phyloP scores from a whole-genome alignment of 2,888 invertebrate species.

The Plagiodera versicolora region DNA sequence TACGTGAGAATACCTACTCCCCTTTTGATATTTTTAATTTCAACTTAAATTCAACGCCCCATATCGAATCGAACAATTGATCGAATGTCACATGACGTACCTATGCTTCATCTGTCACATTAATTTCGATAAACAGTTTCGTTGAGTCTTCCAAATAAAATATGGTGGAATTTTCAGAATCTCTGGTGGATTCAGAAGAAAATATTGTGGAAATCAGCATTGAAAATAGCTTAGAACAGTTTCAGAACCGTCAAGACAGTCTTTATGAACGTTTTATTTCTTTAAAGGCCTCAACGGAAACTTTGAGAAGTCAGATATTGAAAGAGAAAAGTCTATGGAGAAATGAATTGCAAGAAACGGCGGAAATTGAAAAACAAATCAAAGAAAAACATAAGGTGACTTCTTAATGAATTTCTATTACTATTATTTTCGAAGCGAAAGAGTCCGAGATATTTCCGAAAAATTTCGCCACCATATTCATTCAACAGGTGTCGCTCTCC shows the following conservation, averaged over 20 bases:
- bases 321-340: slow-evolving; percentile 30
- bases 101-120: not conserved
- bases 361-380: slow-evolving; percentile 26
- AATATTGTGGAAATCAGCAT: slow-evolving; percentile 19
- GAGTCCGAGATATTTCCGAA: too few relatives aligned
- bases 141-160: not conserved
- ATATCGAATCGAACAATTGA: too few relatives aligned
- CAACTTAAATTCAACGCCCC: too few relatives aligned
- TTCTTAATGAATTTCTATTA: too few relatives aligned
- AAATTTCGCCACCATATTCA: too few relatives aligned
- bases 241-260: slow-evolving; percentile 20
- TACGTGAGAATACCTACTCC: too few relatives aligned
- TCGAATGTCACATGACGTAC: too few relatives aligned
- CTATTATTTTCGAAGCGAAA: too few relatives aligned
- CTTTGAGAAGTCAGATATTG: slow-evolving; percentile 27
- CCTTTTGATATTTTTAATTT: too few relatives aligned
- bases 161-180: not conserved
- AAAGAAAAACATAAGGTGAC: slow-evolving; percentile 15
- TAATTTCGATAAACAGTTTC: not conserved
- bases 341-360: slow-evolving; percentile 32
- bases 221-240: slow-evolving; percentile 7
- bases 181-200: slow-evolving; percentile 1
- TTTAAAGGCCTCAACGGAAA: slow-evolving; percentile 26
- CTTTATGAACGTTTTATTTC: slow-evolving; percentile 29
- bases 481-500: not conserved